Percentiles rank a stretch among this genome's conserved stretches.
These are phyloP conservation scores for Caenorhabditis sinica DNA, from an alignment of 2,888 invertebrate species.

Conservation along the genomic window DNA sequence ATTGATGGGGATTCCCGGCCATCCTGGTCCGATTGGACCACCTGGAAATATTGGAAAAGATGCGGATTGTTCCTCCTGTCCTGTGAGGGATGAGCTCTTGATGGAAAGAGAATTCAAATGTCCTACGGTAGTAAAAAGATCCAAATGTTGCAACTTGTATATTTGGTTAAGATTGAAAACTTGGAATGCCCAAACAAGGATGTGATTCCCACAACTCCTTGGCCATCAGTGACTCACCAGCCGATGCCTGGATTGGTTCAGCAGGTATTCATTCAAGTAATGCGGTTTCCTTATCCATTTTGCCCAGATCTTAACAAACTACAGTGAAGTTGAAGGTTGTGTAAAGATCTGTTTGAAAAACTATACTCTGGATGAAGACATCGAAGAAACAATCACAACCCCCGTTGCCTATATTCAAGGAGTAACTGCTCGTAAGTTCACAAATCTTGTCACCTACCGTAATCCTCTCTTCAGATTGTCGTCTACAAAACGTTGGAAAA, in stretches of 20 bases:
- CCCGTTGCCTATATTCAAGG: conserved; percentile 83
- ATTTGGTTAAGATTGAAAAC: conserved; percentile 76
- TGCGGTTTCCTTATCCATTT: too few relatives aligned
- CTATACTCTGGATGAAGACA: conserved; percentile 73
- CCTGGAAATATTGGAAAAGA: conserved; percentile 79
- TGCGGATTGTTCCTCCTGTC: conserved; percentile 79
- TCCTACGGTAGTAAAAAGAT: conserved; percentile 67
- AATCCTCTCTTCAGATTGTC: conserved; percentile 82
- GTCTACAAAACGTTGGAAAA: conserved; percentile 84
- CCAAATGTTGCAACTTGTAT: too few relatives aligned
- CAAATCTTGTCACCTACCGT: too few relatives aligned
- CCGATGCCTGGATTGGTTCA: conserved; percentile 79
- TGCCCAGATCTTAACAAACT: conserved; percentile 79
- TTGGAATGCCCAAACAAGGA: conserved; percentile 71
- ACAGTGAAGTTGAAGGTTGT: conserved; percentile 81
- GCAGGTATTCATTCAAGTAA: too few relatives aligned
- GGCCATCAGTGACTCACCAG: conserved; percentile 63
- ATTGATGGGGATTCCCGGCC: conserved; percentile 75
- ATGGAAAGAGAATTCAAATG: conserved; percentile 69
- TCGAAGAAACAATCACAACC: conserved; percentile 76
- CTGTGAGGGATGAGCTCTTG: conserved; percentile 75
- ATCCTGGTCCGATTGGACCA: conserved; percentile 76
- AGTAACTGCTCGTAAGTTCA: conserved; percentile 80
- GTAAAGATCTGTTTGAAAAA: conserved; percentile 81
- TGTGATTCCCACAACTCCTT: conserved; percentile 57